phyloP scores from a whole-genome alignment of 2,113 vertebrate genomes.

The Mionectes macconnelli region DNA sequence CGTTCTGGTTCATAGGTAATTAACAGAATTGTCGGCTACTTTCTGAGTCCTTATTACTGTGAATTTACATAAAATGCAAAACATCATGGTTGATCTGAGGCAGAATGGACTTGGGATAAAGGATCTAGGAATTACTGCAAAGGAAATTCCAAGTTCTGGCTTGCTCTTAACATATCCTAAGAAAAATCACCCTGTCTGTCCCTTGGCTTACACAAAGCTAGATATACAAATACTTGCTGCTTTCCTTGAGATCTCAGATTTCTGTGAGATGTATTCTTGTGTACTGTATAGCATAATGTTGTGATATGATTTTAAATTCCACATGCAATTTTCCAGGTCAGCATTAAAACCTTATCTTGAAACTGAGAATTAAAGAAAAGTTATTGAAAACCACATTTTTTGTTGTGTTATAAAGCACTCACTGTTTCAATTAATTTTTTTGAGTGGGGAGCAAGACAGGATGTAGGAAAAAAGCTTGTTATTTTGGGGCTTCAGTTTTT shows the following conservation, averaged over 20 bases:
- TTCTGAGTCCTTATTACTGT: not conserved
- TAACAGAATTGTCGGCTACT: not conserved
- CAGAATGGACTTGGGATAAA: not conserved
- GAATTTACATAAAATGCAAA: not conserved
- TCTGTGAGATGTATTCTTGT: not conserved
- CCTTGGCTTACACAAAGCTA: not conserved
- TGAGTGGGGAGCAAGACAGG: fast-evolving
- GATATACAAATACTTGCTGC: not conserved
- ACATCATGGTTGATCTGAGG: not conserved
- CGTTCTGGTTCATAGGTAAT: not conserved
- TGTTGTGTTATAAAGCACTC: not conserved
- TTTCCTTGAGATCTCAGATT: not conserved
- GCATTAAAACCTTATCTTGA: not conserved
- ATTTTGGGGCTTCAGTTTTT: not conserved
- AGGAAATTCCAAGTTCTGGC: not conserved
- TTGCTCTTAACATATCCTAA: not conserved
- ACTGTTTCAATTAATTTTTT: not conserved
- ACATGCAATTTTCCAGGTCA: not conserved
- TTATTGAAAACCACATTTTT: not conserved
- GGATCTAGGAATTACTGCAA: not conserved
- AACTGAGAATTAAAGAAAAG: not conserved
- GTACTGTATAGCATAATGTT: not conserved
- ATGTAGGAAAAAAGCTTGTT: not conserved
- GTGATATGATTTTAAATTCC: not conserved
- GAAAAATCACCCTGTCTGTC: not conserved